These are phyloP conservation scores for Eurypyga helias DNA, from an alignment of 2,113 vertebrate genomes.

Conservation along the genomic window DNA sequence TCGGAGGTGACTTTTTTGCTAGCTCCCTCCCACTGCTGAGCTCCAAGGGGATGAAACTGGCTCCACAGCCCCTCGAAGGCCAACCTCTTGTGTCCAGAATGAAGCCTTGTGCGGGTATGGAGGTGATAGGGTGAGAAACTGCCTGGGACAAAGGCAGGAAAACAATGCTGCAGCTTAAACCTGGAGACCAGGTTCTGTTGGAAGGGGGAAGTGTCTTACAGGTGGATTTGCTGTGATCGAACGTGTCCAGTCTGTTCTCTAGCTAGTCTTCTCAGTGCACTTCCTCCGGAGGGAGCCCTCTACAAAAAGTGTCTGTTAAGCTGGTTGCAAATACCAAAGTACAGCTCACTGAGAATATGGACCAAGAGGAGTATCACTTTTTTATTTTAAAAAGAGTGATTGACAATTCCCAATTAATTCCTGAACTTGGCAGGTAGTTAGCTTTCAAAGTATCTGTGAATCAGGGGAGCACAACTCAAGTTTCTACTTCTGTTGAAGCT, in stretches of 20 bases:
- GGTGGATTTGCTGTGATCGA: neutral
- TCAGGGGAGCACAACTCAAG: neutral
- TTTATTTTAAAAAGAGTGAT: neutral
- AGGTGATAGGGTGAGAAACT: neutral
- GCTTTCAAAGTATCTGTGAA: neutral
- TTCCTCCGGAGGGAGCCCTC: neutral
- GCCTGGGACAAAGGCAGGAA: neutral
- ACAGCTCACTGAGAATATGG: neutral
- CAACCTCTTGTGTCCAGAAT: neutral
- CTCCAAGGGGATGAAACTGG: neutral
- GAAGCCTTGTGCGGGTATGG: neutral
- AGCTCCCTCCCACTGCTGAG: neutral
- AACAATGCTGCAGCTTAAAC: rapidly evolving
- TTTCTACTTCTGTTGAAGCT: neutral
- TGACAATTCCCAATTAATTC: neutral
- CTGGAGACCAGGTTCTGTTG: neutral
- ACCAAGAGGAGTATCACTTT: neutral
- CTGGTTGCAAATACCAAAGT: neutral
- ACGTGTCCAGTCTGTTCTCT: neutral
- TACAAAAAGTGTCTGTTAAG: rapidly evolving
- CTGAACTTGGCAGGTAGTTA: neutral
- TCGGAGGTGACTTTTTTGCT: neutral
- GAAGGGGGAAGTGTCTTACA: neutral
- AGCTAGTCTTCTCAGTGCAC: neutral
- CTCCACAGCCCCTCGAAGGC: neutral